Conservation (phyloP, 2,113 vertebrate genomes). For the Columba janthina region DNA sequence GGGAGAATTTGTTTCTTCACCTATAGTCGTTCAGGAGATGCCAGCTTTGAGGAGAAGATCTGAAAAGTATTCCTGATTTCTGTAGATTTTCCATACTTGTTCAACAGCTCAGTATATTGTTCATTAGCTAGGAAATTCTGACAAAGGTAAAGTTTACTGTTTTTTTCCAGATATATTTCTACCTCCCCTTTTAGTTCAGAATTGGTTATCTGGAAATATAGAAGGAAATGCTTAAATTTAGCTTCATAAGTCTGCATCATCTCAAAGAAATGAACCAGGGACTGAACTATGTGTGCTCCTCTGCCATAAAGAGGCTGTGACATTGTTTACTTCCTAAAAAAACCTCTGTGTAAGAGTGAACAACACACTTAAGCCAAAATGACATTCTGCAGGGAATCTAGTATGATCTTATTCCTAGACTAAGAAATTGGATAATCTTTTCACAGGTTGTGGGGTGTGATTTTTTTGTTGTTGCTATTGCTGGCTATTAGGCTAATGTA, state of each 20-base stretch:
- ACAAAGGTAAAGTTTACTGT: neutral
- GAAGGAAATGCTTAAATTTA: neutral
- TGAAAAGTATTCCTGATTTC: neutral
- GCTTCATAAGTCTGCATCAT: neutral
- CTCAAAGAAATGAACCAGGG: neutral
- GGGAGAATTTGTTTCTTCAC: neutral
- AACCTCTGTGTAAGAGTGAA: neutral
- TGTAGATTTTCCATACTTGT: neutral
- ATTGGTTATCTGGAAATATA: neutral
- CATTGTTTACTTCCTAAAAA: neutral
- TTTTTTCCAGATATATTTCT: neutral
- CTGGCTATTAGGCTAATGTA: neutral
- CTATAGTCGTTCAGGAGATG: neutral
- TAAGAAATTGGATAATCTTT: neutral
- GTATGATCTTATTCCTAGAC: neutral
- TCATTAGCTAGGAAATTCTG: neutral
- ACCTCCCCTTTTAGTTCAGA: neutral
- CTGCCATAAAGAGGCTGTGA: neutral
- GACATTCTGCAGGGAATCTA: neutral
- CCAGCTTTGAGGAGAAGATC: neutral
- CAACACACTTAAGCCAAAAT: neutral
- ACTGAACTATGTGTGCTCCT: neutral
- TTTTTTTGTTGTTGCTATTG: neutral
- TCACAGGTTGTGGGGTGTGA: neutral
- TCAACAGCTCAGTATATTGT: neutral